A percentile compares a stretch with the other conserved stretches of the same genome.
Evolutionary conservation across 2,113 vertebrate species (phyloP).

Genomic region (Neogobius melanostomus): DNA sequence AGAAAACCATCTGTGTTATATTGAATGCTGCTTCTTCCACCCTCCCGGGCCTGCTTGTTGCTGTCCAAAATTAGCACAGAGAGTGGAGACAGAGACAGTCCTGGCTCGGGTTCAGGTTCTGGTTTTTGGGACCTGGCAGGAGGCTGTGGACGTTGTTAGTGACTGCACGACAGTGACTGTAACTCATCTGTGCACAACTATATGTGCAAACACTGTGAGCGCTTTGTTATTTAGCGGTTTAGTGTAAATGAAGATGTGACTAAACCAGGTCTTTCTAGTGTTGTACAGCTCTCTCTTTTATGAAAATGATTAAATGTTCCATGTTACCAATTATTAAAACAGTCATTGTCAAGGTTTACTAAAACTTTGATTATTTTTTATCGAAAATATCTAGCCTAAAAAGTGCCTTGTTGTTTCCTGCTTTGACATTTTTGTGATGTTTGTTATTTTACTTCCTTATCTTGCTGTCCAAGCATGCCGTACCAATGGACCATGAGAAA

Average conservation of each 20-base stretch:
- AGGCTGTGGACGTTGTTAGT: slow-evolving; percentile 23
- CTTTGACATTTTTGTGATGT: too few relatives aligned
- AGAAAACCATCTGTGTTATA: not conserved
- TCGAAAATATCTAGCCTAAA: too few relatives aligned
- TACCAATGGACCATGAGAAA: too few relatives aligned
- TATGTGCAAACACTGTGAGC: slow-evolving; percentile 16
- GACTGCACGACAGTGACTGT: slow-evolving; percentile 30
- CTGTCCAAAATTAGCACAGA: slow-evolving; percentile 43
- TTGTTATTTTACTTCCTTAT: too few relatives aligned
- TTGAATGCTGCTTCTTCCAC: not conserved
- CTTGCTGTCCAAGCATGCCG: too few relatives aligned
- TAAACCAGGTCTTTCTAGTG: slow-evolving; percentile 16
- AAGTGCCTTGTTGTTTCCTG: too few relatives aligned
- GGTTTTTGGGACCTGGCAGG: slow-evolving; percentile 33
- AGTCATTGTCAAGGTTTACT: too few relatives aligned
- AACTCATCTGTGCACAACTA: slow-evolving; percentile 48
- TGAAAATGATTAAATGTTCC: not conserved
- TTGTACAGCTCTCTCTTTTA: slow-evolving; percentile 25
- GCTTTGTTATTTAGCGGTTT: slow-evolving; percentile 45
- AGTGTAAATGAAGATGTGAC: slow-evolving; percentile 57
- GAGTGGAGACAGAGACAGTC: slow-evolving; percentile 3
- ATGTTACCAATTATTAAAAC: too few relatives aligned
- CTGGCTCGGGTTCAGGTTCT: slow-evolving; percentile 26
- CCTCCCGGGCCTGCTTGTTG: not conserved
- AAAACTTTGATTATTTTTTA: too few relatives aligned